A percentile compares a stretch with the other conserved stretches of the same genome.
phyloP scores from a whole-genome alignment of 2,888 invertebrate genomes.

The Dugesia japonica region DNA sequence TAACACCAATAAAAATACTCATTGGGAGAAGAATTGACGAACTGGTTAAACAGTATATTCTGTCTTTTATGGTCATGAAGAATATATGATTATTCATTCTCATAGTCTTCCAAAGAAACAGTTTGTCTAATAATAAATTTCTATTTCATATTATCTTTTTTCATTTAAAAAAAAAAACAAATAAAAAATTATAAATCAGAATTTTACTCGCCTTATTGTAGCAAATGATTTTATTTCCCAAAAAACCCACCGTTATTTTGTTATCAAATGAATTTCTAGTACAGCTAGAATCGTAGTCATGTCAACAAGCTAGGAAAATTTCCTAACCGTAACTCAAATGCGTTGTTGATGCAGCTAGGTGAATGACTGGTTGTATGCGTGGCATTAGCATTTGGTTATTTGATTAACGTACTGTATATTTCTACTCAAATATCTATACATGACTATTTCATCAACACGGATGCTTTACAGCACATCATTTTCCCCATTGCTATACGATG shows the following conservation, averaged over 20 bases:
- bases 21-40: constrained; percentile 26
- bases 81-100: constrained; percentile 20
- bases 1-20: constrained; percentile 23
- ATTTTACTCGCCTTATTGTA: neutral
- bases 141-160: no score
- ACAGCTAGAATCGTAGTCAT: neutral
- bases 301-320: constrained; percentile 15
- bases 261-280: neutral
- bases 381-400: constrained; percentile 5
- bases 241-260: neutral
- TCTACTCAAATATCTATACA: neutral
- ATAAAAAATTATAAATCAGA: neutral
- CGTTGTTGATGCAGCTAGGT: neutral
- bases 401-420: constrained; percentile 1
- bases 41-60: constrained; percentile 17
- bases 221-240: neutral
- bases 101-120: no score
- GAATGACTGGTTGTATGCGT: constrained; percentile 7
- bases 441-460: constrained; percentile 15
- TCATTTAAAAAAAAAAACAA: neutral
- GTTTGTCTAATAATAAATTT: neutral
- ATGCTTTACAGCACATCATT: constrained; percentile 3
- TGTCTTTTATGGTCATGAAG: constrained; percentile 23
- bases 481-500: neutral
- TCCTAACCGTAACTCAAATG: constrained; percentile 20